Evolutionary conservation across 2,888 invertebrate species (phyloP), one percentile per base, ranked within the genome.

Genomic region (Luperina testacea): DNA sequence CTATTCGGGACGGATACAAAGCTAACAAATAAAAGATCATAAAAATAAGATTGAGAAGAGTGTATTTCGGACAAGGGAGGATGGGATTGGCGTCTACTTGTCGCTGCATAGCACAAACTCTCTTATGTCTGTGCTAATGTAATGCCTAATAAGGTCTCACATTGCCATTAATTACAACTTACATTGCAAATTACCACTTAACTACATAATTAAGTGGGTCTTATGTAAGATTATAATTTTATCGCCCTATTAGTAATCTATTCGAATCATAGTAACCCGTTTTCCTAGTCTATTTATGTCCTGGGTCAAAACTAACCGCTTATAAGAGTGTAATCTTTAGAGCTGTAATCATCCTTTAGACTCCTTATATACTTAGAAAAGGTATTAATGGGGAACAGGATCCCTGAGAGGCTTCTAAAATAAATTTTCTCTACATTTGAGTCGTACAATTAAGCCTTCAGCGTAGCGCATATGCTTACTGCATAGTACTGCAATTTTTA

Each of bases 211-310:
- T 65, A 38, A 67, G 27, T 42, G 15, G 20, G 24, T 57, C 65
- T n/a, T 61, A 65, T 32, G 63, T 48, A 74, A 71, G 72, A 74
- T 78, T 69, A 59, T 27, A 53, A 82, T 68, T 69, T 74, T 78
- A 73, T 78, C n/a, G 73, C 67, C 38, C 51, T 38, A 67, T 82
- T 57, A 53, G 82, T 67, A 78, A 63, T 63, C 59, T 71, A 53
- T 72, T 72, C 38, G 20, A 69, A 59, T 70, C 61, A 27, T 69
- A 42, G 20, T 32, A 75, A 83, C 79, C 75, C 13, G 65, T 83
- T 83, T 64, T 72, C 42, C 15, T 65, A 77, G 53, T 82, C 67
- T 81, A 57, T 72, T 59, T 70, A 53, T 61, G 48, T 64, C 77
- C 9, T 42, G 74, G 72, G 42, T 72, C 77, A 81, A 81, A 74